These are phyloP conservation scores for Grallaria varia DNA, from an alignment of 2,113 vertebrate genomes.

Conservation along the genomic window DNA sequence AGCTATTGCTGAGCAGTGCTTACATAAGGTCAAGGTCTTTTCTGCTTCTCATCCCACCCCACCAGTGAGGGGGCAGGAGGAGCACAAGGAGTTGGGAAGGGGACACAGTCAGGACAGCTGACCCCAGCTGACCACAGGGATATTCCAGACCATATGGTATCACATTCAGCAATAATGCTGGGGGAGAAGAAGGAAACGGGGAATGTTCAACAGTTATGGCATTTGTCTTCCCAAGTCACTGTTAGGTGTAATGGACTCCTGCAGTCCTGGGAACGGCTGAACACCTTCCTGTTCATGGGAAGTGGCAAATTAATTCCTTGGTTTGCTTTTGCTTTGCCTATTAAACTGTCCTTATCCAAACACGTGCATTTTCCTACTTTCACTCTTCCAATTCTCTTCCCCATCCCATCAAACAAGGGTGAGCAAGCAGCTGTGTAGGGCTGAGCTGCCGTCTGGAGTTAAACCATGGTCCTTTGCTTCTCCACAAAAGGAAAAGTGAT, in stretches of 20 bases:
- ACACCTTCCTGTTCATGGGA: no score
- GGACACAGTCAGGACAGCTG: not conserved
- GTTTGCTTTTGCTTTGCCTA: not conserved
- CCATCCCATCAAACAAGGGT: not conserved
- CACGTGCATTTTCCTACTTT: not conserved
- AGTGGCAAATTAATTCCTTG: not conserved
- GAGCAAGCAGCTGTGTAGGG: not conserved
- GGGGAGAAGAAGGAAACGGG: not conserved
- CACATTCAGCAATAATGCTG: not conserved
- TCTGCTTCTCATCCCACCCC: not conserved
- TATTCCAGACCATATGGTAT: rapidly evolving
- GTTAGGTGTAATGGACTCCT: not conserved
- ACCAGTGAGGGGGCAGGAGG: not conserved
- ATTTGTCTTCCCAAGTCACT: not conserved
- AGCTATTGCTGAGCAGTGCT: not conserved
- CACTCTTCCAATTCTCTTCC: not conserved
- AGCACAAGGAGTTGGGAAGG: not conserved
- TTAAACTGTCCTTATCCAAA: not conserved
- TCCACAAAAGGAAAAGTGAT: not conserved
- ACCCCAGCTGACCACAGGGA: not conserved
- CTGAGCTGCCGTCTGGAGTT: not conserved
- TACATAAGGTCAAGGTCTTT: not conserved
- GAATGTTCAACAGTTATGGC: not conserved
- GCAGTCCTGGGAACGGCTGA: not conserved
- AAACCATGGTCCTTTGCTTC: rapidly evolving